Evolutionary conservation across 2,888 invertebrate genomes (phyloP), one percentile per base, ranked within the genome.

Genomic region (Seira ritae): DNA sequence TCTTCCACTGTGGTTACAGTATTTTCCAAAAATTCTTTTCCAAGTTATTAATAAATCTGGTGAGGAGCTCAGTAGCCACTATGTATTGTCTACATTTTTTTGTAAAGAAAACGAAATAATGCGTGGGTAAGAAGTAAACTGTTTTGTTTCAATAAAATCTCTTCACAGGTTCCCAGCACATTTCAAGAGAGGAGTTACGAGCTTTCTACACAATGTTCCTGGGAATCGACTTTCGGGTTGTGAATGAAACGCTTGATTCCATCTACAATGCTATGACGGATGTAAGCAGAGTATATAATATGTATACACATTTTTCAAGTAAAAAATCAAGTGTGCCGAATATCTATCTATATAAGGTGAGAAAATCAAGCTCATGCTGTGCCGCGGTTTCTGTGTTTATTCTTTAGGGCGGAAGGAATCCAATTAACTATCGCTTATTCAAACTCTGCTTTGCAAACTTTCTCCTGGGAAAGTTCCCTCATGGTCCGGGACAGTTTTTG

Each of bases 371-470:
- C 8, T 31, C 2, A 31, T n/a, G n/a, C 31, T 31, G 31, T 2
- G 31, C 8, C 8, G 8, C 8, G 31, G 8, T 31, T 31, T 31
- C 8, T 31, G 31, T 31, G 31, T 8, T 31, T 31, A 31, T 31
- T 31, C 91, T 92, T 70, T 92, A 95, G 95, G 94, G 94, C 90
- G 94, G 94, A 82, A 94, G 94, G 89, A 92, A 94, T 87, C 93
- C 93, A 85, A 91, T 95, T 79, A 93, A 93, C 89, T 94, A 93
- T 91, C 92, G 92, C 37, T 93, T 94, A n/a, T 95, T 93, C 91
- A 93, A 94, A 83, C 92, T 94, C 89, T 94, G 94, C 90, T 95
- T 94, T 90, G 93, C 94, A 67, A 95, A 95, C 91, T 95, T 94
- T 92, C 91, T 95, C 86, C 92, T 95, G 90, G 95, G 94, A 2